Conservation (phyloP, 2,888 invertebrate genomes). For the Sphaeridia pumilis region DNA sequence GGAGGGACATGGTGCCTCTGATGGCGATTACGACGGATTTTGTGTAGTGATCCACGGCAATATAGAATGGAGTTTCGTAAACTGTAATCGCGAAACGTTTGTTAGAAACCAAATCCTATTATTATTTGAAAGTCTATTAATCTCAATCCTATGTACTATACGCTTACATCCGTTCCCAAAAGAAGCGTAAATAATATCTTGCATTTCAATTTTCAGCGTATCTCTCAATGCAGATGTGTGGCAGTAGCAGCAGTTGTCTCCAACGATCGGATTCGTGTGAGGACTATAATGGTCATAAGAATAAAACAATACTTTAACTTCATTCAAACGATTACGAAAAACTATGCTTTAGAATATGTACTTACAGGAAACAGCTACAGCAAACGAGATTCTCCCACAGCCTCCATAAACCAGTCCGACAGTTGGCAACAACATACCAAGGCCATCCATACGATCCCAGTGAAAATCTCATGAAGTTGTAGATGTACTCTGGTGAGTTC, state of each 20-base stretch:
- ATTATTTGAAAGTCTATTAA: no score
- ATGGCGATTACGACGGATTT: conserved; percentile 70
- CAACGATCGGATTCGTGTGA: no score
- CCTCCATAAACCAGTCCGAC: conserved; percentile 25
- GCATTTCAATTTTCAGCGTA: conserved; percentile 58
- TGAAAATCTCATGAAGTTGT: conserved; percentile 33
- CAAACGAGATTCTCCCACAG: conserved; percentile 32
- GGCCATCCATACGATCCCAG: conserved; percentile 33
- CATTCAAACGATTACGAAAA: no score
- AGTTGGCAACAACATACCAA: conserved; percentile 32
- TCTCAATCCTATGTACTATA: no score
- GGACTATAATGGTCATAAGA: no score
- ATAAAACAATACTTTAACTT: no score
- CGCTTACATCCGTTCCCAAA: conserved; percentile 61
- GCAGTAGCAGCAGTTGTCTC: conserved; percentile 83
- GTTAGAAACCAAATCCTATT: no score
- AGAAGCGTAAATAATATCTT: conserved; percentile 74
- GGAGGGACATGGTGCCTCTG: conserved; percentile 73
- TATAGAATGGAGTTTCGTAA: conserved; percentile 69
- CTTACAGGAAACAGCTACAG: conserved; percentile 29
- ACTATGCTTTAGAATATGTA: no score
- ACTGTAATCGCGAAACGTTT: no score
- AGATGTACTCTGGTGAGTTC: conserved; percentile 25
- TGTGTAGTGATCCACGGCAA: conserved; percentile 69
- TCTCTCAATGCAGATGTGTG: conserved; percentile 72